phyloP scores from a whole-genome alignment of 2,797 vertebrate genomes.

The Chloroceryle inda region DNA sequence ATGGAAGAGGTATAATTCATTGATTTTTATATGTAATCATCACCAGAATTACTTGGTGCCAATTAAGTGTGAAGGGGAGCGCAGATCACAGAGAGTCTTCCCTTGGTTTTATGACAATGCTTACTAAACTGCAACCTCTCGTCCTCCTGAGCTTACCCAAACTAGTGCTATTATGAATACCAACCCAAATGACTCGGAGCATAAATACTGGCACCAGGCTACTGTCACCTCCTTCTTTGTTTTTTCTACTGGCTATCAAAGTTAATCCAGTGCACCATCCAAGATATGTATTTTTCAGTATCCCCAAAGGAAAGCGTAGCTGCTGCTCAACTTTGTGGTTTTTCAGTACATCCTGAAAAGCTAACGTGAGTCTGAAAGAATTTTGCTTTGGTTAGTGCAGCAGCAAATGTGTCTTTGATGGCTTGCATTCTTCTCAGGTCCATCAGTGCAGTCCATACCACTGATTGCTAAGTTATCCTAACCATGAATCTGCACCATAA shows the following conservation, averaged over 20 bases:
- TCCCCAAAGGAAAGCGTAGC: background rate
- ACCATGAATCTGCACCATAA: rapidly evolving
- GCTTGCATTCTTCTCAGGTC: background rate
- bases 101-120: background rate
- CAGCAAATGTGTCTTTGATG: background rate
- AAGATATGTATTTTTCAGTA: background rate
- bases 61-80: background rate
- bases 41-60: background rate
- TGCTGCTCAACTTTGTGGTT: background rate
- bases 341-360: background rate
- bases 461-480: background rate
- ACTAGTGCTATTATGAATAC: background rate
- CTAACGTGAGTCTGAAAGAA: background rate
- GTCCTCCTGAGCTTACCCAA: background rate
- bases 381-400: background rate
- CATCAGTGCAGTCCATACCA: background rate
- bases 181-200: background rate
- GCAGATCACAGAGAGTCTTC: background rate
- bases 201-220: background rate
- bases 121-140: background rate
- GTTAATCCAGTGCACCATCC: background rate
- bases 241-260: background rate
- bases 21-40: background rate
- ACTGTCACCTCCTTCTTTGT: background rate
- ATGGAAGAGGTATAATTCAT: background rate